A percentile compares a stretch with the other conserved stretches of the same genome.
These are phyloP conservation scores for Neolamprologus caudopunctatus DNA, from an alignment of 2,113 vertebrate species.

Conservation along the genomic window DNA sequence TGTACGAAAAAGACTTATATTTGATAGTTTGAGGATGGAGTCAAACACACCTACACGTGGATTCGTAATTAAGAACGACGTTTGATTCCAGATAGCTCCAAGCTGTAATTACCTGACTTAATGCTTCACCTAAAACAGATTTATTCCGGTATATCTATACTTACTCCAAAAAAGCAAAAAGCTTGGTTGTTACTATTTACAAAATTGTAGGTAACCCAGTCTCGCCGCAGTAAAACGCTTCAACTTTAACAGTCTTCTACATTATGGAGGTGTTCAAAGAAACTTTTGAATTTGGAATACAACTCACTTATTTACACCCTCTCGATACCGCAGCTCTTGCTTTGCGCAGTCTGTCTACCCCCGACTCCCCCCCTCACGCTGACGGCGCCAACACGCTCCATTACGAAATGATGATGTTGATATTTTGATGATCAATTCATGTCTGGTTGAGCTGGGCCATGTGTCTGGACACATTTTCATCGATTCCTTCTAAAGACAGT, in stretches of 20 bases:
- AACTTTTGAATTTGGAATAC: slow-evolving; percentile 14
- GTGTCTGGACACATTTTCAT: slow-evolving; percentile 64
- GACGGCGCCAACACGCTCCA: slow-evolving; percentile 32
- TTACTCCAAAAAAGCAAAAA: background rate
- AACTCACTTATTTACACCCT: slow-evolving; percentile 42
- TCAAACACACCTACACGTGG: background rate
- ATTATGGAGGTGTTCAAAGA: slow-evolving; percentile 10
- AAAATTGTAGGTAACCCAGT: background rate
- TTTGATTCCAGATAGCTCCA: background rate
- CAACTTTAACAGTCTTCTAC: background rate
- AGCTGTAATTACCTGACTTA: background rate
- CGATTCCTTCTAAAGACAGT: slow-evolving; percentile 67
- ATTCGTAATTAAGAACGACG: background rate
- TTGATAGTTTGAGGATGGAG: background rate
- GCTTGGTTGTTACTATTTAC: background rate
- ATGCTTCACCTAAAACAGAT: background rate
- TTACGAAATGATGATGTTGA: slow-evolving; percentile 68
- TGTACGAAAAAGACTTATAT: background rate
- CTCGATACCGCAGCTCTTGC: slow-evolving; percentile 2
- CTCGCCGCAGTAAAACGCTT: background rate
- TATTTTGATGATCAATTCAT: slow-evolving; percentile 75
- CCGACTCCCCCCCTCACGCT: background rate
- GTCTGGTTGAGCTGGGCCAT: slow-evolving; percentile 59
- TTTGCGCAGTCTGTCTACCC: slow-evolving; percentile 7
- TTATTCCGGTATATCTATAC: background rate